Percentiles rank a stretch among this genome's conserved stretches.
Conservation (phyloP, 2,888 invertebrate genomes). For the Belgica antarctica region DNA sequence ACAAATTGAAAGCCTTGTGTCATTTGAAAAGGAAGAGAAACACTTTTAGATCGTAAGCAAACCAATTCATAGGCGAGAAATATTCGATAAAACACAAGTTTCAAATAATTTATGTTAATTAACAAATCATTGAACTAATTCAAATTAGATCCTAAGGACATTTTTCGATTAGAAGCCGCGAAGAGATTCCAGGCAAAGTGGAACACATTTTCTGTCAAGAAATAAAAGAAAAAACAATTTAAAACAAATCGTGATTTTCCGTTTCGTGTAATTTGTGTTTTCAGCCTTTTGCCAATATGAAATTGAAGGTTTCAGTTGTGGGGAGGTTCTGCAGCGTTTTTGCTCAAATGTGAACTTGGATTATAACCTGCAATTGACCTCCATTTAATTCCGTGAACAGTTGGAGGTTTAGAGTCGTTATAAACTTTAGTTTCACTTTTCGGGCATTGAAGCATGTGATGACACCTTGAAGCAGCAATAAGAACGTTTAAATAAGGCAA, state of each 20-base stretch:
- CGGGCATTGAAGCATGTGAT: too few species aligned
- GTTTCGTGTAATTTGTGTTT: slow-evolving; percentile 12
- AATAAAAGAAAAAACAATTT: slow-evolving; percentile 23
- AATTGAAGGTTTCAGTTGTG: too few species aligned
- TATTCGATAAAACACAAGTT: not conserved
- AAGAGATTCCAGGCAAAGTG: not conserved
- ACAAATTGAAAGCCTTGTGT: slow-evolving; percentile 15
- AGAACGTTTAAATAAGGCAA: too few species aligned
- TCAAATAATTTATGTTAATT: slow-evolving; percentile 12
- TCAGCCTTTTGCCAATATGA: too few species aligned
- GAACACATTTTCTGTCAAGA: slow-evolving; percentile 20
- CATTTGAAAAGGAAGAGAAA: too few species aligned
- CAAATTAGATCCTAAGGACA: not conserved
- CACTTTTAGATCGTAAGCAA: not conserved
- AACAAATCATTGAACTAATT: slow-evolving; percentile 15
- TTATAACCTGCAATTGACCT: not conserved
- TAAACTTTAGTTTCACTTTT: too few species aligned
- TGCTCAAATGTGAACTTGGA: slow-evolving; percentile 4
- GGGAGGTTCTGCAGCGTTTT: too few species aligned
- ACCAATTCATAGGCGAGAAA: too few species aligned
- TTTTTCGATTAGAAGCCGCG: not conserved
- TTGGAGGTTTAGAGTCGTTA: not conserved
- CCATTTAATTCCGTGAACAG: not conserved
- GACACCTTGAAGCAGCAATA: too few species aligned
- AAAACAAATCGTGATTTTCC: slow-evolving; percentile 11